These are phyloP conservation scores for Drosophila yakuba DNA, from an alignment of 1,140 invertebrate genomes.

Conservation along the genomic window DNA sequence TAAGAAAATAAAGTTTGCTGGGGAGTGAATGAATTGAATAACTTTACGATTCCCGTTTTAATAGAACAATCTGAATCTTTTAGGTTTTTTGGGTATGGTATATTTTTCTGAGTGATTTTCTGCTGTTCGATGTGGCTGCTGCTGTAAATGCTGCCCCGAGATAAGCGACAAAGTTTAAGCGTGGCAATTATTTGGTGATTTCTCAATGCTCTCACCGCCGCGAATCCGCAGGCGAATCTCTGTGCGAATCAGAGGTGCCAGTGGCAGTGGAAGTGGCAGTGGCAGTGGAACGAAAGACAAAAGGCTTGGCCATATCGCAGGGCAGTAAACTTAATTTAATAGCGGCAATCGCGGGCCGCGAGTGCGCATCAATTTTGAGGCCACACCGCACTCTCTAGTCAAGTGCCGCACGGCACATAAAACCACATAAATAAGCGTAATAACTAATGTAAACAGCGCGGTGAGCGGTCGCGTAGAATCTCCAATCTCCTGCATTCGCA, in stretches of 20 bases:
- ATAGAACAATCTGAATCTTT: no score
- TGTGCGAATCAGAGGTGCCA: slow-evolving; percentile 9
- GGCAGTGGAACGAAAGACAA: slow-evolving; percentile 39
- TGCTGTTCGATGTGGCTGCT: slow-evolving; percentile 11
- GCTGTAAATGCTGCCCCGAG: slow-evolving; percentile 71
- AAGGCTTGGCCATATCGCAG: slow-evolving; percentile 74
- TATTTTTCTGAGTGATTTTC: slow-evolving; percentile 1
- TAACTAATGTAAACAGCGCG: slow-evolving; percentile 79
- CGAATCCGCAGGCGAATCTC: no score
- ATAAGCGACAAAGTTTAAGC: slow-evolving; percentile 82
- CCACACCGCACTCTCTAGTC: slow-evolving; percentile 59
- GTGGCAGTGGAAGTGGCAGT: slow-evolving; percentile 41
- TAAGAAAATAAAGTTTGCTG: no score
- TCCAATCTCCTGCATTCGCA: slow-evolving; percentile 64
- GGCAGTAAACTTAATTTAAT: slow-evolving; percentile 79
- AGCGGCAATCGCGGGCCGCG: slow-evolving; percentile 54
- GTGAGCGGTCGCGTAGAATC: slow-evolving; percentile 53
- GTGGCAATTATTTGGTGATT: slow-evolving; percentile 81
- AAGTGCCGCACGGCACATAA: slow-evolving; percentile 32
- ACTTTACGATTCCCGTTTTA: no score
- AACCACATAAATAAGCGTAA: slow-evolving; percentile 78
- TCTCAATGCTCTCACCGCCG: slow-evolving; percentile 52
- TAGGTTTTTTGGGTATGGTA: neutral
- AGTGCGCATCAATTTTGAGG: slow-evolving; percentile 73
- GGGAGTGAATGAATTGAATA: no score